Percentiles rank a stretch among this genome's conserved stretches.
These are phyloP conservation scores for Eumerus sabulonum DNA, from an alignment of 2,888 invertebrate genomes.

Conservation along the genomic window DNA sequence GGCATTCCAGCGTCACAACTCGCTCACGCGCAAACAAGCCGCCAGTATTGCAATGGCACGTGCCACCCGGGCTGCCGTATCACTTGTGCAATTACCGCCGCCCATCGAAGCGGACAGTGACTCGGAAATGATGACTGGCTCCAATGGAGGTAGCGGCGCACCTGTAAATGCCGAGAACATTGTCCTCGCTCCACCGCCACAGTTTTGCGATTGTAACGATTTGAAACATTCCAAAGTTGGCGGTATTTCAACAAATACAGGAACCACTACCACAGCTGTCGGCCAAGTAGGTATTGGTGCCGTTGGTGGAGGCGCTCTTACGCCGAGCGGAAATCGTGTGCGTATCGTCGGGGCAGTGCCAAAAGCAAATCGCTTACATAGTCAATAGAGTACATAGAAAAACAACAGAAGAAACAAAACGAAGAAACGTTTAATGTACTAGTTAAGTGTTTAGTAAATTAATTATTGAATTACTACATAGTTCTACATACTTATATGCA, in stretches of 20 bases:
- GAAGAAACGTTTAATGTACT: conserved; percentile 24
- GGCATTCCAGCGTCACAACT: conserved; percentile 83
- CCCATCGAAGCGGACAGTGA: conserved; percentile 87
- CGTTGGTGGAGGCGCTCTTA: too few relatives aligned
- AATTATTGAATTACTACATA: conserved; percentile 28
- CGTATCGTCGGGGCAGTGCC: conserved; percentile 92
- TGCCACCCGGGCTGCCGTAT: conserved; percentile 84
- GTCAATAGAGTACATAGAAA: conserved; percentile 70
- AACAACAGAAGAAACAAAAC: conserved; percentile 14
- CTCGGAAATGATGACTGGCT: conserved; percentile 79
- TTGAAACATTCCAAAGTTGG: conserved; percentile 76
- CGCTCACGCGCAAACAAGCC: conserved; percentile 82
- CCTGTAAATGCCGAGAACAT: conserved; percentile 80
- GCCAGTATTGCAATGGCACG: conserved; percentile 82
- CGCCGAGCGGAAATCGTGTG: conserved; percentile 80
- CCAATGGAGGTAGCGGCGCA: conserved; percentile 46
- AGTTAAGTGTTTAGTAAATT: conserved; percentile 52
- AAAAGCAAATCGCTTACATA: conserved; percentile 81
- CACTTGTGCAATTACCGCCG: conserved; percentile 89
- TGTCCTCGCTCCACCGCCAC: conserved; percentile 91
- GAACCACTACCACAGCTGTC: conserved; percentile 35
- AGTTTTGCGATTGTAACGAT: conserved; percentile 89
- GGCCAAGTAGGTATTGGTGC: too few relatives aligned
- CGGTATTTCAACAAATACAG: conserved; percentile 69
- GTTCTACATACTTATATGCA: conserved; percentile 20